phyloP scores from a whole-genome alignment of 2,113 vertebrate species.

The Morone chrysops region DNA sequence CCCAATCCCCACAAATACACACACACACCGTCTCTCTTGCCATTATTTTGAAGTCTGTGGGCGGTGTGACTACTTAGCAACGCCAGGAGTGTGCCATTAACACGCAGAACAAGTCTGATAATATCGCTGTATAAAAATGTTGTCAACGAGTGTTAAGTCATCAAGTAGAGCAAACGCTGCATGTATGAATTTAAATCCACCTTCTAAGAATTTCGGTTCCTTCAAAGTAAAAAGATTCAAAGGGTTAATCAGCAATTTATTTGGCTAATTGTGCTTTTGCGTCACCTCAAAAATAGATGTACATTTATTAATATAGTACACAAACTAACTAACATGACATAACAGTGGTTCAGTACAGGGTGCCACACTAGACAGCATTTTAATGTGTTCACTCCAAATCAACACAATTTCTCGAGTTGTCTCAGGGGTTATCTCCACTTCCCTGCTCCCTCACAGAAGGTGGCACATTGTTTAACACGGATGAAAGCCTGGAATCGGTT shows the following conservation, averaged over 20 bases:
- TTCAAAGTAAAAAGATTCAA: not conserved
- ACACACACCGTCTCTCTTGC: constrained; percentile 15
- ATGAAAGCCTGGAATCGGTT: constrained; percentile 64
- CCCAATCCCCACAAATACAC: constrained; percentile 15
- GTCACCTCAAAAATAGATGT: no score
- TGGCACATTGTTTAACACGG: constrained; percentile 67
- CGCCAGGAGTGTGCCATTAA: constrained; percentile 34
- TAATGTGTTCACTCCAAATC: constrained; percentile 1
- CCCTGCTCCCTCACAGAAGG: constrained; percentile 51
- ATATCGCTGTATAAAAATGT: constrained; percentile 30
- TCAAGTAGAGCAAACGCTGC: constrained; percentile 17
- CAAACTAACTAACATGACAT: not conserved
- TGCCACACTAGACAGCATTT: not conserved
- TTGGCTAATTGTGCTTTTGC: not conserved
- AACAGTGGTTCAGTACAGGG: not conserved
- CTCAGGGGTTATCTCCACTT: constrained; percentile 39
- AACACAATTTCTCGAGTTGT: constrained; percentile 13
- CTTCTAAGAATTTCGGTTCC: not conserved
- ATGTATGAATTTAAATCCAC: constrained; percentile 39
- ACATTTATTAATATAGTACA: no score
- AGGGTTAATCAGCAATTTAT: not conserved
- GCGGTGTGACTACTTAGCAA: constrained; percentile 47
- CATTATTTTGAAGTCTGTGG: constrained; percentile 54
- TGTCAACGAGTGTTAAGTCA: constrained; percentile 35
- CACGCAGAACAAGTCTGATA: constrained; percentile 36